Evolutionary conservation across 2,797 vertebrate genomes (phyloP), one percentile per base, ranked within the genome.

Genomic region (Notolepis coatsorum): DNA sequence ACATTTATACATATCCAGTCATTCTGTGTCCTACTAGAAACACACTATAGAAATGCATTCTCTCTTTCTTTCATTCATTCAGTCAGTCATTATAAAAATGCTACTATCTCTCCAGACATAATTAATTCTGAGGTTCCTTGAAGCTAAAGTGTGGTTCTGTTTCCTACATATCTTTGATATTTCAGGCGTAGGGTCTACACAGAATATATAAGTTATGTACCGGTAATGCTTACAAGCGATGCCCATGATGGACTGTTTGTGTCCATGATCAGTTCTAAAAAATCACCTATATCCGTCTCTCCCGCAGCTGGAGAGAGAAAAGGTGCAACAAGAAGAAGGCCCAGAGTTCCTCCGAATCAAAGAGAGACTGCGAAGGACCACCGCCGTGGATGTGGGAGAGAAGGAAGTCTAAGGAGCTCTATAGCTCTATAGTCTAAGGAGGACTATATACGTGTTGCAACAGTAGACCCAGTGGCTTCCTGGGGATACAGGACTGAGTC

Each of bases 341-440:
- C 90, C 94, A 0, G 95, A 96, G 81, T 96, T 96, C 77, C 88
- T 97, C 39, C 92, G 89, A 86, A 95, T 97, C 49, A 93, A 93
- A 85, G 93, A 95, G 68, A 94, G 93, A 63, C 88, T 96, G 69
- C 91, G 94, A 71, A 92, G 93, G 75, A 96, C 91, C 0, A 61
- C 92, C 0, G 84, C 68, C 0, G 65, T 89, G 70, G 71, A 66
- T 0, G 77, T 65, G 1, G 86, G 88, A 0, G 92, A 92, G 63
- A 82, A 91, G 57, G 82, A 82, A 2, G 84, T 71, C 0, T 92
- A 89, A 81, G 49, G 70, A 41, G 21, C 15, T 23, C 4, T n/a
- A 27, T n/a, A n/a, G n/a, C n/a, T n/a, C n/a, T n/a, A n/a, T n/a
- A 2, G 84, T 71, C 0, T 92, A 89, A 81, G 49, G 70, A 41